Percentiles rank a stretch among this genome's conserved stretches.
These are phyloP conservation scores for Corydoras maculifer DNA, from an alignment of 2,113 vertebrate genomes.

Conservation along the genomic window DNA sequence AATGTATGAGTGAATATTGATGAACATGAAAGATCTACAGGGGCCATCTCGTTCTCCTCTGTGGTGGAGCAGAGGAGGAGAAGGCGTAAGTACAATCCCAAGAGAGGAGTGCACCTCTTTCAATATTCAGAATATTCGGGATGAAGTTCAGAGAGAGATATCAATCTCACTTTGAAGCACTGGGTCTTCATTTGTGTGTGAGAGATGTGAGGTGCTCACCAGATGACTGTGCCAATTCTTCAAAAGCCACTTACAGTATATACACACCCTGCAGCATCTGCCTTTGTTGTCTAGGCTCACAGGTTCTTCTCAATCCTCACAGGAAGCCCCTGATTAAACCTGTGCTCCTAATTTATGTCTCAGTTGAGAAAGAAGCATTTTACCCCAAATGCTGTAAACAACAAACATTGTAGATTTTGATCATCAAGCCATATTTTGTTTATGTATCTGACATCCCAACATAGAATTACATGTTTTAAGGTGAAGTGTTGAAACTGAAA, in stretches of 20 bases:
- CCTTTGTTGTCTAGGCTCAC: slow-evolving; percentile 53
- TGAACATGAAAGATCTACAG: slow-evolving; percentile 69
- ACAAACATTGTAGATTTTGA: too few species aligned
- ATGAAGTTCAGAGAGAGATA: slow-evolving; percentile 79
- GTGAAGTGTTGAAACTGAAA: too few species aligned
- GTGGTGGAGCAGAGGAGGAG: slow-evolving; percentile 48
- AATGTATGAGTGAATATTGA: slow-evolving; percentile 75
- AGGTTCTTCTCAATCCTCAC: slow-evolving; percentile 46
- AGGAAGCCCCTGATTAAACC: slow-evolving; percentile 57
- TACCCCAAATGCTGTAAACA: too few species aligned
- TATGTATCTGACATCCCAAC: too few species aligned
- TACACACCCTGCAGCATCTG: slow-evolving; percentile 52
- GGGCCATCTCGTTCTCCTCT: slow-evolving; percentile 55
- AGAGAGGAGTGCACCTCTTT: slow-evolving; percentile 67
- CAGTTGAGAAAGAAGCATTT: slow-evolving; percentile 13
- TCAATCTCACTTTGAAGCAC: slow-evolving; percentile 85
- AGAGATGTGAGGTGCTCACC: slow-evolving; percentile 64
- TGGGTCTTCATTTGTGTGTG: slow-evolving; percentile 77
- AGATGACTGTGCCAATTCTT: slow-evolving; percentile 74
- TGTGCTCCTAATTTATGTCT: slow-evolving; percentile 47
- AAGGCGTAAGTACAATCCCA: slow-evolving; percentile 55
- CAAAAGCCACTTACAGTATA: slow-evolving; percentile 73
- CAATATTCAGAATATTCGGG: slow-evolving; percentile 80
- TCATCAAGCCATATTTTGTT: too few species aligned
- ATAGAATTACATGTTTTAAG: too few species aligned